Base-by-base conservation (phyloP, 1,140 invertebrate genomes). In the Drosophila sulfurigaster region DNA sequence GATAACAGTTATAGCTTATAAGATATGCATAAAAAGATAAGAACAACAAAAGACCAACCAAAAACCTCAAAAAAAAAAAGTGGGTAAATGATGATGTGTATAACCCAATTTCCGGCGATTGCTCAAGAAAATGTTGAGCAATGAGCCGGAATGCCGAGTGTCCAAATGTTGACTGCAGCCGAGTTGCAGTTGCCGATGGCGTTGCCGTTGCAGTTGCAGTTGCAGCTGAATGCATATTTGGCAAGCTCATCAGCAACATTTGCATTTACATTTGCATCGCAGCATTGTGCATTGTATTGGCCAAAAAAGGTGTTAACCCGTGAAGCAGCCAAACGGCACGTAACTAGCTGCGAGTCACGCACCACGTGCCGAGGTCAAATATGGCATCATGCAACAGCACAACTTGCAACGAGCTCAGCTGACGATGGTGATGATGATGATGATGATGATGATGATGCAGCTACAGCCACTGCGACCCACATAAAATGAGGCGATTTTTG, bases 51-150 rank as follows among this genome's bases (percentile, higher is more conserved):
- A 41, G 8, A 3, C 41, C 28, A 71, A 64, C 35, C 32, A 48
- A 25, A 25, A 25, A 25, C 20, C 20, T 25, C 3, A 25, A 25
- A 25, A 43, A 65, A 51, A 41, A 7, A 43, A 64, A 15, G 32
- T 32, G 15, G 13, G 32, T 20, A 57, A 8, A n/a, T 35, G 57
- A 48, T 41, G 63, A 56, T 30, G 63, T 60, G 56, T 65, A 70
- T 86, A 72, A 75, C 82, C 75, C 69, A 82, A 82, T 87, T 86
- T 86, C 82, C 78, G 82, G 52, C 70, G 58, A 75, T 75, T 69
- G 51, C 72, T 25, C 51, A 64, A 75, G 28, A 32, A 48, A 43
- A 54, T 41, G 13, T 76, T 76, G 48, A 46, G 73, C 67, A 76
- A 76, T 71, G 54, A 71, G 67, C 38, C 73, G 67, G 16, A 75